phyloP scores from a whole-genome alignment of 2,113 vertebrate species.

The Ciconia stormi region DNA sequence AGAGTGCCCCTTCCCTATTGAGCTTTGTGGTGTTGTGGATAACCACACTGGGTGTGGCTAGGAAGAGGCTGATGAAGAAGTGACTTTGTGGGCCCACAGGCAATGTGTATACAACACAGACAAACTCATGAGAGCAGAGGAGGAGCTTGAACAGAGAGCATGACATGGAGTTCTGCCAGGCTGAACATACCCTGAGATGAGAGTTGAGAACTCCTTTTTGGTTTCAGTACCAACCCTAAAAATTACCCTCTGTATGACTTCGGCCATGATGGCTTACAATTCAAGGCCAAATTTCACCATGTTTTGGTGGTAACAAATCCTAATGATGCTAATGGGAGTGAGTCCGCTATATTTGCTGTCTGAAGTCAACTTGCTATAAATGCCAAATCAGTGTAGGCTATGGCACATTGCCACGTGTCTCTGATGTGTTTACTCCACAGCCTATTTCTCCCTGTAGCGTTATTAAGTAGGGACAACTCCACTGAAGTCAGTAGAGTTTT shows the following conservation, averaged over 20 bases:
- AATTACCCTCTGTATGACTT: neutral
- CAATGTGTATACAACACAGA: neutral
- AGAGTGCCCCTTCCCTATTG: neutral
- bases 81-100: neutral
- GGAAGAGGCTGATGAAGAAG: neutral
- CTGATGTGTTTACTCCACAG: neutral
- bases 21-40: neutral
- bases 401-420: neutral
- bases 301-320: neutral
- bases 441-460: neutral
- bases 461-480: neutral
- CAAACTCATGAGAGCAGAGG: neutral
- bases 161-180: neutral
- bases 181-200: neutral
- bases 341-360: neutral
- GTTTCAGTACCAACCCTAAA: neutral
- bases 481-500: neutral
- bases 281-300: neutral
- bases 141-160: neutral
- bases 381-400: neutral
- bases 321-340: neutral
- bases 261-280: neutral
- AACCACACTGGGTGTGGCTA: neutral
- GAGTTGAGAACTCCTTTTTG: neutral
- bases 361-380: neutral